Conservation (phyloP, 2,888 invertebrate genomes). For the Atethmia centrago region DNA sequence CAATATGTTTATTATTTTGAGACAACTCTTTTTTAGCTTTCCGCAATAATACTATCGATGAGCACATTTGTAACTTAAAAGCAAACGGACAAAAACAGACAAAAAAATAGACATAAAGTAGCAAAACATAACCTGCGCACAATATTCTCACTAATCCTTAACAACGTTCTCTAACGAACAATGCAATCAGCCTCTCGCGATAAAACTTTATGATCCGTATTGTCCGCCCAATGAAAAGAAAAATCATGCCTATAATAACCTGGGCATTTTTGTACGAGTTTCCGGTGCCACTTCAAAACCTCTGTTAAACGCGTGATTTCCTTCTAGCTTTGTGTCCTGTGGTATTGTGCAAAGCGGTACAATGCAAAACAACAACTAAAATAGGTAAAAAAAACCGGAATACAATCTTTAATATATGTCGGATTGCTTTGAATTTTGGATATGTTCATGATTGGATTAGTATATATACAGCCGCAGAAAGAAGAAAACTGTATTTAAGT, state of each 20-base stretch:
- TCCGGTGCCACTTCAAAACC: constrained; percentile 59
- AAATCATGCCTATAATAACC: constrained; percentile 77
- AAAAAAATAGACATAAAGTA: too few species aligned
- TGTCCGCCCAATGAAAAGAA: constrained; percentile 81
- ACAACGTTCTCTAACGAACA: constrained; percentile 1
- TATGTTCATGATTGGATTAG: not conserved
- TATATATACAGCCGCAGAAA: not conserved
- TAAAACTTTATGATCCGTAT: constrained; percentile 84
- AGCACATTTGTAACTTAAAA: not conserved
- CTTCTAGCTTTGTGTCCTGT: constrained; percentile 7
- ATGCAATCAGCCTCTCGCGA: constrained; percentile 66
- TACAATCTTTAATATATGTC: too few species aligned
- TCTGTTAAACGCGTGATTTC: constrained; percentile 62
- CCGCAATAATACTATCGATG: not conserved
- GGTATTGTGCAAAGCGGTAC: not conserved
- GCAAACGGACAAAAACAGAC: too few species aligned
- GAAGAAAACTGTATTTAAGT: not conserved
- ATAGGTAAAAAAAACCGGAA: too few species aligned
- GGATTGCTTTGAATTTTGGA: too few species aligned
- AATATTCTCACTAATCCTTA: constrained; percentile 6
- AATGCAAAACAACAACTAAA: not conserved
- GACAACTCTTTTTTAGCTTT: not conserved
- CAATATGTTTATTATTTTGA: not conserved
- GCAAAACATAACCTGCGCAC: not conserved
- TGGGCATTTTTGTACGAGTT: constrained; percentile 58